phyloP scores from a whole-genome alignment of 1,140 invertebrate species.

The Microplitis mediator region DNA sequence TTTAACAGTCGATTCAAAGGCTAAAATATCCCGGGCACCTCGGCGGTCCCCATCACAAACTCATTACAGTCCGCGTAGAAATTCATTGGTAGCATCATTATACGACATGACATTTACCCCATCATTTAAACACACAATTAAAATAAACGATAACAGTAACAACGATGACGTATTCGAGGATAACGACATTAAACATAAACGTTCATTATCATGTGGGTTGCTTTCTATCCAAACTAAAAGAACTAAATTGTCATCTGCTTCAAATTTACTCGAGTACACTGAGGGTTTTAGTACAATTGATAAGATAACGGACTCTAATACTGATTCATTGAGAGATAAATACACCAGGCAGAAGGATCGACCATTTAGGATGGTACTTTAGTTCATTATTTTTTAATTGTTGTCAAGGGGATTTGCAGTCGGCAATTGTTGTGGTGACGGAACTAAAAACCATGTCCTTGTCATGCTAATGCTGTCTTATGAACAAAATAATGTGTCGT shows the following conservation, averaged over 20 bases:
- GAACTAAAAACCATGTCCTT: not conserved
- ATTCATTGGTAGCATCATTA: conserved; percentile 38
- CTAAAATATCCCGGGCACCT: not conserved
- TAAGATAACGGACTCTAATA: conserved; percentile 15
- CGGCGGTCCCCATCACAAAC: not conserved
- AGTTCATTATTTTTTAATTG: conserved; percentile 30
- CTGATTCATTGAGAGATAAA: conserved; percentile 37
- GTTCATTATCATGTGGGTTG: not conserved
- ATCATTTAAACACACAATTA: conserved; percentile 42
- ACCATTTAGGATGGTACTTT: conserved; percentile 47
- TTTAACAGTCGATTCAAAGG: not conserved
- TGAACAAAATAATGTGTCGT: not conserved
- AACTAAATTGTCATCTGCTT: not conserved
- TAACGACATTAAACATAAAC: not conserved
- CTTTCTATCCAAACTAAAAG: not conserved
- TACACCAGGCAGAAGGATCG: conserved; percentile 44
- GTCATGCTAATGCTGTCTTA: not conserved
- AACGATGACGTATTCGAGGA: not conserved
- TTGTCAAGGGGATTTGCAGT: not conserved
- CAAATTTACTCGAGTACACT: not conserved
- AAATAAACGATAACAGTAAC: conserved; percentile 28
- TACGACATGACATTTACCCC: conserved; percentile 47
- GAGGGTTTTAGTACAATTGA: not conserved
- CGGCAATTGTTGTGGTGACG: not conserved
- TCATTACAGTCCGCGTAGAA: not conserved